Evolutionary conservation across 1,140 invertebrate genomes (phyloP), one percentile per base, ranked within the genome.

Genomic region (Cataglyphis hispanica): DNA sequence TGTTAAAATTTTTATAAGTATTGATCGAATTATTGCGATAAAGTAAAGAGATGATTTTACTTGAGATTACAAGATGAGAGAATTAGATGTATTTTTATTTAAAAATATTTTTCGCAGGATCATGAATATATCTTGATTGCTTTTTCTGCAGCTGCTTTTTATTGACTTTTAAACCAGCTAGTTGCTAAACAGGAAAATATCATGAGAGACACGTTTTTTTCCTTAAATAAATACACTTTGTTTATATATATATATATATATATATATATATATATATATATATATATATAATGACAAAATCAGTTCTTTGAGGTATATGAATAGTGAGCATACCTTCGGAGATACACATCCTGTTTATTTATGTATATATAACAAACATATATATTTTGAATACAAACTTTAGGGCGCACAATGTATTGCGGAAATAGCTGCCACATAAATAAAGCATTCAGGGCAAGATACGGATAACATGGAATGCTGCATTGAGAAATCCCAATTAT

Each of bases 311-410:
- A 43, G 10, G 10, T 8, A 10, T 8, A 43, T 37, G 61, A 80
- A 56, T 22, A 67, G 27, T 40, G 25, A 37, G 61, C 8, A 37
- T 64, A 31, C n/a, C 7, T 34, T 50, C 10, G 53, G 19, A 56
- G 27, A 67, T 46, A 40, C 5, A 13, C 75, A 13, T 13, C 37
- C 76, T 27, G n/a, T 27, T 40, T 16, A 37, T 13, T 4, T 25
- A 31, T 37, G 13, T 16, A 34, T 19, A 34, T 19, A 25, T 27
- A 69, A 37, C 61, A 25, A 63, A 80, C 43, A 56, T 56, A 50
- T 40, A 40, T 58, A 80, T 80, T 80, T 56, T 25, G 46, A 69
- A 56, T 58, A 27, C 27, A 80, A 80, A 69, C 50, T 56, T 50
- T 37, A 22, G 8, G 8, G 10, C 25, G 16, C 8, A 56, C 34